Conservation (phyloP, 2,888 invertebrate genomes). For the Machimus rusticus region DNA sequence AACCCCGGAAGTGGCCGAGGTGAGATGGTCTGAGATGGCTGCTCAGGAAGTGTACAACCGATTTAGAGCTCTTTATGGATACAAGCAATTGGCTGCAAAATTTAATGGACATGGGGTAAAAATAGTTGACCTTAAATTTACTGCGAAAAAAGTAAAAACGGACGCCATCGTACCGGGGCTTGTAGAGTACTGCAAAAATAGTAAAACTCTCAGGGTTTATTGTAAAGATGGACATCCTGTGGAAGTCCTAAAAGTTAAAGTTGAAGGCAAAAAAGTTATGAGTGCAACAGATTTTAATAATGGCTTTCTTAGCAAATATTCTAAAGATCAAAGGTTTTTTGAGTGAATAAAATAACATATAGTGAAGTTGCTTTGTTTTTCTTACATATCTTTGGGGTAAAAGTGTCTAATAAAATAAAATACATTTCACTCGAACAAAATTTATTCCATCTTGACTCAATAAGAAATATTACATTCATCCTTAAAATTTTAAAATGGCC, state of each 20-base stretch:
- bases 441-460: background rate
- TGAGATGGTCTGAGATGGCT: conserved; percentile 73
- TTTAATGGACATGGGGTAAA: conserved; percentile 71
- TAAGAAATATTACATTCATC: background rate
- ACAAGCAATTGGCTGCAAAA: conserved; percentile 69
- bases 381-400: too few relatives aligned
- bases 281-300: conserved; percentile 83
- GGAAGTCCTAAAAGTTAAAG: conserved; percentile 70
- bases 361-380: background rate
- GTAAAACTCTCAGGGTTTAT: conserved; percentile 69
- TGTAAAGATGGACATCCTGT: conserved; percentile 74
- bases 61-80: conserved; percentile 72
- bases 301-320: conserved; percentile 77
- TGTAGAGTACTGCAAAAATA: conserved; percentile 68
- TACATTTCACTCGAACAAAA: background rate
- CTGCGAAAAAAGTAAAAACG: background rate
- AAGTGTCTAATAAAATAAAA: background rate
- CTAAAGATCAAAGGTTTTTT: conserved; percentile 56
- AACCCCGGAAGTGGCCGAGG: conserved; percentile 66
- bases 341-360: conserved; percentile 51
- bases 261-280: conserved; percentile 77
- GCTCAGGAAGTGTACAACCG: conserved; percentile 74
- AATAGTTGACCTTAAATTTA: conserved; percentile 65
- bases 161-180: conserved; percentile 64
- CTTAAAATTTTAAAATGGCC: background rate